Conservation (phyloP, 35 echinoderm and acorn worm species). For the Strongylocentrotus purpuratus region DNA sequence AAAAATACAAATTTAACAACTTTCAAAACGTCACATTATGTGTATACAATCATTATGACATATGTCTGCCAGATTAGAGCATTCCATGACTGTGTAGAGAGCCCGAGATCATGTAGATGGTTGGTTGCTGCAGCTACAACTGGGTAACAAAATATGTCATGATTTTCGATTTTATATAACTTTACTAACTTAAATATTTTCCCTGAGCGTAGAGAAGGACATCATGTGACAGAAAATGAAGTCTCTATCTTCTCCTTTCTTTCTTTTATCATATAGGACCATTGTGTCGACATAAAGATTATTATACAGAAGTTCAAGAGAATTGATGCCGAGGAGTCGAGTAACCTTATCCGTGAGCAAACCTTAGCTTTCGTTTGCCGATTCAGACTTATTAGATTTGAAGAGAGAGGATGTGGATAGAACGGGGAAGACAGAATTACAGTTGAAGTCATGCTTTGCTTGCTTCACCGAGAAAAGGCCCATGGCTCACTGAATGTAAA, state of each 20-base stretch:
- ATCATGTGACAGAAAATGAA: neutral
- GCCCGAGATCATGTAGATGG: too few species aligned
- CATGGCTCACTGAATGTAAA: neutral
- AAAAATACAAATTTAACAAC: too few species aligned
- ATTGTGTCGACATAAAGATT: neutral
- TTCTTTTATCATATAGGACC: neutral
- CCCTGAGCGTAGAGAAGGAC: neutral
- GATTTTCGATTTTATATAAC: too few species aligned
- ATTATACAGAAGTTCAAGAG: neutral
- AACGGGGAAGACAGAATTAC: neutral
- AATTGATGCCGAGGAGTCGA: neutral
- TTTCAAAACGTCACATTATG: too few species aligned
- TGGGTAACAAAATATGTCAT: too few species aligned
- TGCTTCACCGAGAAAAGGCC: neutral
- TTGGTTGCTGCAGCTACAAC: too few species aligned
- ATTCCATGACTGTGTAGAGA: too few species aligned
- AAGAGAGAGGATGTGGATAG: neutral
- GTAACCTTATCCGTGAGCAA: neutral
- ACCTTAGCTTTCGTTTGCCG: neutral
- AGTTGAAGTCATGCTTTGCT: neutral
- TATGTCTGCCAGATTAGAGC: too few species aligned
- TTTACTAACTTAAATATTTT: too few species aligned
- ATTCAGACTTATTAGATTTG: constrained; percentile 14
- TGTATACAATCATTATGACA: too few species aligned
- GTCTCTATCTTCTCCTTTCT: neutral